These are phyloP conservation scores for Proteles cristata DNA, from an alignment of 2,113 vertebrate genomes.

Conservation along the genomic window DNA sequence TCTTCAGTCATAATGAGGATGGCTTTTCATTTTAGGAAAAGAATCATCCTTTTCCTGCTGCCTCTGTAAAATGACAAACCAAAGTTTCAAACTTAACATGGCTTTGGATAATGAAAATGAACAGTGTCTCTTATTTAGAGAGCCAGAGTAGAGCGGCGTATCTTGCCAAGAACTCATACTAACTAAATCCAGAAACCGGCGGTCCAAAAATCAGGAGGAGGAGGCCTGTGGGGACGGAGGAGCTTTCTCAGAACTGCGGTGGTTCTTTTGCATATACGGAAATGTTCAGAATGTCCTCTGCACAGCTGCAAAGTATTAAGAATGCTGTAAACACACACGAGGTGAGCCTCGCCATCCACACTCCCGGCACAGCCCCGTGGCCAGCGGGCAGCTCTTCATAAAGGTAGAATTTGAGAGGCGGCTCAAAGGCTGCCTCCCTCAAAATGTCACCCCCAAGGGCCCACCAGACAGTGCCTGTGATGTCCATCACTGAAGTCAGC, in stretches of 20 bases:
- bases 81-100: constrained; percentile 49
- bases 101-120: constrained; percentile 61
- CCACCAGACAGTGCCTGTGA: neutral
- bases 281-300: constrained; percentile 9
- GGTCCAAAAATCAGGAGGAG: neutral
- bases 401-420: neutral
- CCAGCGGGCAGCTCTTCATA: neutral
- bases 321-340: constrained; percentile 16
- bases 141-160: neutral
- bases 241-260: neutral
- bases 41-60: constrained; percentile 4
- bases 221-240: neutral
- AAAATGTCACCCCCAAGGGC: neutral
- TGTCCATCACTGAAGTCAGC: neutral
- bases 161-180: neutral
- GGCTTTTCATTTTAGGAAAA: constrained; percentile 25
- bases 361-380: neutral
- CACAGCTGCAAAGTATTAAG: constrained; percentile 62
- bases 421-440: neutral
- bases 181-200: constrained; percentile 61
- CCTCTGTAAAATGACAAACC: constrained; percentile 21
- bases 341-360: neutral
- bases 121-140: constrained; percentile 46
- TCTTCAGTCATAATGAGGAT: neutral
- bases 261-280: neutral